Percentiles rank a stretch among this genome's conserved stretches.
Evolutionary conservation across 2,113 vertebrate genomes (phyloP).

Genomic region (Menidia beryllina): DNA sequence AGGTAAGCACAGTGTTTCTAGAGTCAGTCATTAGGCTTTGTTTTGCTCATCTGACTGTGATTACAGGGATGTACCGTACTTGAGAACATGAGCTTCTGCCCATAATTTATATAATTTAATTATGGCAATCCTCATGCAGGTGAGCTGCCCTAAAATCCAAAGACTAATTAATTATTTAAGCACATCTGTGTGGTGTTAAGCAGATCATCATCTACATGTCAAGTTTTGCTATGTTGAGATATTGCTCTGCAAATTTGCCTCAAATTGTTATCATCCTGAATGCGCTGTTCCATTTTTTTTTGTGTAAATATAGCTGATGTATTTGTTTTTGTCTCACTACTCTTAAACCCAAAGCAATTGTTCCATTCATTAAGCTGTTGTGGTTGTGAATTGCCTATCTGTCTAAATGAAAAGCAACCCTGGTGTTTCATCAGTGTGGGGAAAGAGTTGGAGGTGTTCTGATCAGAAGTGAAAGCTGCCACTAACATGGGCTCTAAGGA

Average conservation of each 20-base stretch:
- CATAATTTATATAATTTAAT: background rate
- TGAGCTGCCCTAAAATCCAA: background rate
- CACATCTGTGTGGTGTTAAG: background rate
- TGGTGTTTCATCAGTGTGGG: too few species aligned
- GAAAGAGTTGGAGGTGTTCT: too few species aligned
- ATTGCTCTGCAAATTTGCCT: background rate
- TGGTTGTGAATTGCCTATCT: too few species aligned
- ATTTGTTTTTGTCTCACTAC: too few species aligned
- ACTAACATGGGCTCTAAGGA: too few species aligned
- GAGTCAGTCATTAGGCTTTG: background rate
- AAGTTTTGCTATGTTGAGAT: background rate
- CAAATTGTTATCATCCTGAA: too few species aligned
- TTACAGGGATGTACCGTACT: background rate
- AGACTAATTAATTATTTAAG: background rate
- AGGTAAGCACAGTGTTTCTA: background rate
- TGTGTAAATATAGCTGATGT: too few species aligned
- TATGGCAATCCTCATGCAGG: background rate
- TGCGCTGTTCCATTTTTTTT: too few species aligned
- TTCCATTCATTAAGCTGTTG: too few species aligned
- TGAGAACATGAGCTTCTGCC: background rate
- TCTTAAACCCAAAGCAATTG: too few species aligned
- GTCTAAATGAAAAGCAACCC: too few species aligned
- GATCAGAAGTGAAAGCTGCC: too few species aligned
- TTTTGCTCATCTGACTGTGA: conserved; percentile 3
- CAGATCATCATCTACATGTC: background rate